Percentiles rank a stretch among this genome's conserved stretches.
Evolutionary conservation across 2,797 vertebrate genomes (phyloP).

Genomic region (Melanotaenia boesemani): DNA sequence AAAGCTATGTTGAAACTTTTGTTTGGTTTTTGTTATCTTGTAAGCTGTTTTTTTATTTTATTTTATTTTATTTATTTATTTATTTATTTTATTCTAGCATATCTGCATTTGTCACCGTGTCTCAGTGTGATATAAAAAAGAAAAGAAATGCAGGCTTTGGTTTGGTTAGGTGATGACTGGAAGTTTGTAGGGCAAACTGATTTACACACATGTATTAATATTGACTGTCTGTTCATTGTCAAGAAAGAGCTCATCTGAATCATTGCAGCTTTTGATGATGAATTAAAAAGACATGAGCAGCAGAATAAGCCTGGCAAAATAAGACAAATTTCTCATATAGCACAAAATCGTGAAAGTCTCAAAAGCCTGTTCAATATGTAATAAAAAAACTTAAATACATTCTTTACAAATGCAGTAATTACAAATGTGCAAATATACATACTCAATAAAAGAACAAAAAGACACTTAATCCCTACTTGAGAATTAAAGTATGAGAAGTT

Average conservation of each 20-base stretch:
- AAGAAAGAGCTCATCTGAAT: constrained; percentile 20
- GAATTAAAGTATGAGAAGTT: not conserved
- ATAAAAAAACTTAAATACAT: not conserved
- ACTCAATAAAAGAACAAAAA: not conserved
- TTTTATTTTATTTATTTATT: constrained; percentile 34
- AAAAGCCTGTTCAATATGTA: not conserved
- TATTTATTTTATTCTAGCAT: constrained; percentile 28
- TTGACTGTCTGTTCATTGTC: constrained; percentile 27
- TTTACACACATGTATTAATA: not conserved
- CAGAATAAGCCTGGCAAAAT: not conserved
- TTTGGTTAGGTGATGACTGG: constrained; percentile 2
- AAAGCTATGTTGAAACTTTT: constrained; percentile 63
- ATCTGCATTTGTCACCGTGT: constrained; percentile 31
- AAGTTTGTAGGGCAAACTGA: constrained; percentile 4
- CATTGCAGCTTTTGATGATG: not conserved
- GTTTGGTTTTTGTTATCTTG: constrained; percentile 47
- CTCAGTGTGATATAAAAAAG: constrained; percentile 25
- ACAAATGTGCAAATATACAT: not conserved
- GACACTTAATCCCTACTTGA: not conserved
- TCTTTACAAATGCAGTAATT: not conserved
- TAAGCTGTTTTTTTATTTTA: constrained; percentile 37
- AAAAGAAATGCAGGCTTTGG: constrained; percentile 13
- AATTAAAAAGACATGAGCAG: too few relatives aligned
- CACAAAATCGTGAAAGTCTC: not conserved
- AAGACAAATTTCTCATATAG: too few relatives aligned